Base-by-base conservation (phyloP, 2,113 vertebrate species). In the Petaurus breviceps region DNA sequence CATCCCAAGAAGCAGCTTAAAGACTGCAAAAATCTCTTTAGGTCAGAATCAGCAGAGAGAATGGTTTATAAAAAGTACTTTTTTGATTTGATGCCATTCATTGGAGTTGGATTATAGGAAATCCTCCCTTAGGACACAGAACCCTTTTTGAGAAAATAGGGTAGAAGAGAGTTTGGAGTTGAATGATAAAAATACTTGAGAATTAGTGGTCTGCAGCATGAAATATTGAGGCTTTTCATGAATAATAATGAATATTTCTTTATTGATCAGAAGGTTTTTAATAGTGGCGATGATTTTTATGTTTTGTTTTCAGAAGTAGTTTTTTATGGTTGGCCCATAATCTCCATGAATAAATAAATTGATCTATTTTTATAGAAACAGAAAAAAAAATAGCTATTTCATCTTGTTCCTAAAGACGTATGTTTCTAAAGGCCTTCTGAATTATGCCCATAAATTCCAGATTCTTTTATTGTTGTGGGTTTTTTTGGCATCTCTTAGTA, bases 401-500 rank as follows among this genome's bases (percentile, higher is more conserved):
- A 16, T 50, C 31, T 94, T 89, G n/a, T 77, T 92, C 89, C 37
- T 93, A 93, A 84, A 23, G 51, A 92, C 16, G 0, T 31, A 14
- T 94, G 8, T 95, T 95, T 96, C 54, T 28, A 96, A 92, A 92
- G 57, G 50, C 26, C 89, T 1, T 92, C 57, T 91, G 93, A 90
- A 4, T 94, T 54, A 14, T 9, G 47, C 47, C 9, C 28, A 90
- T 68, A 68, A 37, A 37, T 37, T 28, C 57, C 57, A 61, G 28
- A 37, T 61, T 61, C 28, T 68, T 68, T 37, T 37, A 37, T n/a
- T 77, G 5, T 77, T n/a, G n/a, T 31, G 0, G n/a, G n/a, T n/a
- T 31, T 61, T 61, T 61, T 77, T 77, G 19, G 12, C 37, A 77
- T 77, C 37, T 77, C 16, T 77, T 77, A 77, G 16, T 19, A 77